phyloP scores from a whole-genome alignment of 2,113 vertebrate genomes.

The Rhineura floridana region DNA sequence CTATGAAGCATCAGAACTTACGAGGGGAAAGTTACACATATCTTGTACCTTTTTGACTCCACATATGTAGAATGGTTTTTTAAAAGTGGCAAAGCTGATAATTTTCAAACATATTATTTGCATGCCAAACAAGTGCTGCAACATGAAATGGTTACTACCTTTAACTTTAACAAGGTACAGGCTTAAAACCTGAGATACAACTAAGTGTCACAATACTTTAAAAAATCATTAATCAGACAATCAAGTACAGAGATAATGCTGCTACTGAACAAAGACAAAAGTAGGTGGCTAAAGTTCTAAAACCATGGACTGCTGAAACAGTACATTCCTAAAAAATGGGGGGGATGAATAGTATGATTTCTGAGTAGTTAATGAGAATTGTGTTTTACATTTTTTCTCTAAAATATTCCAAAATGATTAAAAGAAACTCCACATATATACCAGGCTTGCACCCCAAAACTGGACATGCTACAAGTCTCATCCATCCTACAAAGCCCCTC shows the following conservation, averaged over 20 bases:
- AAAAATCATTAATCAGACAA: not conserved
- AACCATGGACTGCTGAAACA: slow-evolving; percentile 41
- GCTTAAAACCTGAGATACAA: not conserved
- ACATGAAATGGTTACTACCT: slow-evolving; percentile 13
- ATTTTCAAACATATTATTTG: slow-evolving; percentile 35
- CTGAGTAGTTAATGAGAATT: slow-evolving; percentile 54
- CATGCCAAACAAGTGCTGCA: slow-evolving; percentile 16
- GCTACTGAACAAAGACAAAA: slow-evolving; percentile 44
- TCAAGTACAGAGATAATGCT: slow-evolving; percentile 50
- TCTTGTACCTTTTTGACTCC: not conserved
- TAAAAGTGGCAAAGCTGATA: not conserved
- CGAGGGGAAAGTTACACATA: not conserved
- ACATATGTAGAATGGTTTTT: not conserved
- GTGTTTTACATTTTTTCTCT: slow-evolving; percentile 34
- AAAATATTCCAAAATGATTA: not conserved
- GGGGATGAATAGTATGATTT: slow-evolving; percentile 45
- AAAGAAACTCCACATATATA: not conserved
- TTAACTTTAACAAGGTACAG: not conserved
- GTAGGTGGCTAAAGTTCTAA: slow-evolving; percentile 31
- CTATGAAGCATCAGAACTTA: not conserved
- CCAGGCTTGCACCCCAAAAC: not conserved
- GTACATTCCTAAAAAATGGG: slow-evolving; percentile 32
- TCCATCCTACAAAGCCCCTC: not conserved
- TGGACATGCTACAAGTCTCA: not conserved
- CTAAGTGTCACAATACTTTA: not conserved